Evolutionary conservation across 1,140 invertebrate species (phyloP), one percentile per base, ranked within the genome.

Genomic region (Bicyclus anynana): DNA sequence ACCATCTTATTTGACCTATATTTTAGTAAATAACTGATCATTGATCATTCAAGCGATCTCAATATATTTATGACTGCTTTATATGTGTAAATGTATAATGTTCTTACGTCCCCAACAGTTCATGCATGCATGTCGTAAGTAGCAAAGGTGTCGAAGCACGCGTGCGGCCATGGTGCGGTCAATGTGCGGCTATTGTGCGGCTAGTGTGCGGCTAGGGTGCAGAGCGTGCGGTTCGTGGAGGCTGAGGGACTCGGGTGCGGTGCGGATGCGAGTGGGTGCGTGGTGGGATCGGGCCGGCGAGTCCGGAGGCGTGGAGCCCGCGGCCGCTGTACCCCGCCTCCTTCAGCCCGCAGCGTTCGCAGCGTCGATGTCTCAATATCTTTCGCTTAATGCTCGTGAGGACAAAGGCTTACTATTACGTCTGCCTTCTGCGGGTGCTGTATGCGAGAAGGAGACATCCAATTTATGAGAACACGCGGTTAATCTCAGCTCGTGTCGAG

Each of bases 381-480:
- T 68, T 72, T 80, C 69, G 77, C 80, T 75, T 82, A 66, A 82
- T 82, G 80, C 77, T 77, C 68, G 79, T 85, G 83, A 80, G 71
- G 72, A 84, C 74, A 79, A 78, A 85, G 80, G 83, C 82, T 84
- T 84, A 82, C 75, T 81, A 84, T 80, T 81, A 72, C 80, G 87
- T 89, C 89, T 91, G 89, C 92, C 92, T 93, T 93, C 92, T 91
- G 91, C 92, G 91, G 91, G 91, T 93, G 92, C 92, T 93, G 93
- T 93, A 92, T 90, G 89, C 89, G 92, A 93, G 93, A 93, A 94
- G 93, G 92, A 92, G 92, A 93, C 92, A 90, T 91, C 91, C 91
- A 90, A 91, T 89, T 90, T 91, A 90, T 87, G 87, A 89, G 85
- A 90, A 82, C 80, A 86, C 82, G 79, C 79, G 72, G 72, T 62